Evolutionary conservation across 2,113 vertebrate genomes (phyloP), one percentile per base, ranked within the genome.

Genomic region (Phalacrocorax carbo): DNA sequence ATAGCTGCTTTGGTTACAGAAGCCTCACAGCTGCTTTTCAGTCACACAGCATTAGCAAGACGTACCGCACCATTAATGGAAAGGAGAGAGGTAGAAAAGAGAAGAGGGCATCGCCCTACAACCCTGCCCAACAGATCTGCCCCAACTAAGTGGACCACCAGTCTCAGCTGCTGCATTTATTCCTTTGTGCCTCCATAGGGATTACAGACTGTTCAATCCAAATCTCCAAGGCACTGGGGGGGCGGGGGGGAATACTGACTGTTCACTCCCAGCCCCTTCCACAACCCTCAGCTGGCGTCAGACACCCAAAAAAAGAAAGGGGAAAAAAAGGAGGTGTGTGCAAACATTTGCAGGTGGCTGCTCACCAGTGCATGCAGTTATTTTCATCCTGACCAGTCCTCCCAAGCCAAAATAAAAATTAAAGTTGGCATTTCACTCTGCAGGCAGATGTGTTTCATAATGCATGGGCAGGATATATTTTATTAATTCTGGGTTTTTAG

Each of bases 371-470:
- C 82, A 71, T 52, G 72, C 68, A 83, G 51, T 36, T 38, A 75
- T 78, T 93, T 88, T 46, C 79, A 94, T 22, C 79, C 87, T 6
- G 0, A 57, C 32, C 84, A 49, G 44, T 3, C 17, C 75, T 90
- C 54, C 54, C 75, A 58, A 73, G 82, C 86, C 90, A 81, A 84
- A 94, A 62, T 40, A 57, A 91, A 91, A 94, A 94, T 92, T 75
- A 69, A 94, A 84, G 76, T 4, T 94, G 86, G 77, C 69, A 42
- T 93, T 93, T 71, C 90, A 88, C 72, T 94, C 76, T 93, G 88
- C 86, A 92, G 86, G 92, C 88, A 97, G 91, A 86, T 68, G 69
- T 82, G 49, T 95, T 97, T 85, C 95, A 96, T 96, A 95, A 96
- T 96, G 91, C 86, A 95, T 96, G 77, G 88, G 11, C 61, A 94